Percentiles rank a stretch among this genome's conserved stretches.
These are phyloP conservation scores for Acrocera orbiculus DNA, from an alignment of 2,888 invertebrate genomes.

Conservation along the genomic window DNA sequence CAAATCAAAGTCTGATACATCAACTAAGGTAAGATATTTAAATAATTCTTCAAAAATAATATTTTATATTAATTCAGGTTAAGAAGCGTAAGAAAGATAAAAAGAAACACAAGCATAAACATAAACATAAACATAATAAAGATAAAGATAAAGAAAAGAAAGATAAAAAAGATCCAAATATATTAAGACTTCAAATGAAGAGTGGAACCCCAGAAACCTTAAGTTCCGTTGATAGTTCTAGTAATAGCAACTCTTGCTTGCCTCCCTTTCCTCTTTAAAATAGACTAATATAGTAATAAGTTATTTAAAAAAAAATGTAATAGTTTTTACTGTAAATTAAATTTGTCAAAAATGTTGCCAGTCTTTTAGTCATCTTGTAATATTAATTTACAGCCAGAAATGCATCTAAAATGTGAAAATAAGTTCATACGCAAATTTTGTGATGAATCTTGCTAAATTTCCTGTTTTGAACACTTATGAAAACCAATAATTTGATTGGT, in stretches of 20 bases:
- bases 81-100: slow-evolving; percentile 65
- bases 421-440: too few relatives aligned
- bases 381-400: too few relatives aligned
- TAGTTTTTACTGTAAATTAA: too few relatives aligned
- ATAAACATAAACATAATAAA: slow-evolving; percentile 61
- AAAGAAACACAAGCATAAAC: slow-evolving; percentile 76
- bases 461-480: too few relatives aligned
- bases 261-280: too few relatives aligned
- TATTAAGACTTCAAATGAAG: slow-evolving; percentile 23
- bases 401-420: too few relatives aligned
- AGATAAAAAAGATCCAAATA: slow-evolving; percentile 29
- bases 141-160: slow-evolving; percentile 33
- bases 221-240: slow-evolving; percentile 30
- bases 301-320: too few relatives aligned
- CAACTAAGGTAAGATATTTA: slow-evolving; percentile 31
- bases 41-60: neutral
- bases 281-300: too few relatives aligned
- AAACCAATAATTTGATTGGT: too few relatives aligned
- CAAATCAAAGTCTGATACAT: slow-evolving; percentile 33
- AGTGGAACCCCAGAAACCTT: slow-evolving; percentile 30
- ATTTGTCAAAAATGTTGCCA: too few relatives aligned
- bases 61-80: slow-evolving; percentile 22
- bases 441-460: too few relatives aligned
- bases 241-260: slow-evolving; percentile 30
- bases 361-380: too few relatives aligned